Evolutionary conservation across 2,113 vertebrate species (phyloP).

Genomic region (Thomomys bottae): DNA sequence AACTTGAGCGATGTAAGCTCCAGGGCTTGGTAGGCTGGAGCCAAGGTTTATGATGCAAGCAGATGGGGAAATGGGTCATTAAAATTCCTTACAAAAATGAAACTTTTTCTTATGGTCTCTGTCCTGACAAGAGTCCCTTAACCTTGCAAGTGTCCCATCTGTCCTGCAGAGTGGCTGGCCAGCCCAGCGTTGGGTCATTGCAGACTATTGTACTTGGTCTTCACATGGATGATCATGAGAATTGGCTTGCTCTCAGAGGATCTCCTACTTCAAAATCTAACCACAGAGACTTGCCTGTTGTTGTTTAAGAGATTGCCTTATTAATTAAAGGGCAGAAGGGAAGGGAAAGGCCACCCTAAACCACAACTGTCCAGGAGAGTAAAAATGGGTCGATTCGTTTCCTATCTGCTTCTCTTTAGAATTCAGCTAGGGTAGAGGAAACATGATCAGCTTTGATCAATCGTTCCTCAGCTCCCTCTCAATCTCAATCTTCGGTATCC

Average conservation of each 20-base stretch:
- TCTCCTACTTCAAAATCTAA: background rate
- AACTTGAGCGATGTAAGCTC: background rate
- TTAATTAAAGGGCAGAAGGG: background rate
- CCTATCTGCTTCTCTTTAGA: background rate
- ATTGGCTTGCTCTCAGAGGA: background rate
- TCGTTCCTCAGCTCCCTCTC: background rate
- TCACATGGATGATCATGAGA: background rate
- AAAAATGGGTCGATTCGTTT: background rate
- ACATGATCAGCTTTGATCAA: background rate
- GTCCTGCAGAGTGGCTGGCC: background rate
- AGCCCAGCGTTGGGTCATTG: fast-evolving
- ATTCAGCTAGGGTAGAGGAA: background rate
- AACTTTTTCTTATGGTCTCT: background rate
- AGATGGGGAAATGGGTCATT: background rate
- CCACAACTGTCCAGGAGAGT: background rate
- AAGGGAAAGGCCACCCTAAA: background rate
- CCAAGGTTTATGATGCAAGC: background rate
- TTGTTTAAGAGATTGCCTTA: background rate
- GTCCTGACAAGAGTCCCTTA: background rate
- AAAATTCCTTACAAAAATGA: background rate
- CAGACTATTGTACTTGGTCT: background rate
- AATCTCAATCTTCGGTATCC: background rate
- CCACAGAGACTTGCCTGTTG: background rate
- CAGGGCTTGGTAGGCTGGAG: background rate
- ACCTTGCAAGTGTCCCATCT: background rate